A percentile compares a stretch with the other conserved stretches of the same genome.
Evolutionary conservation across 2,797 vertebrate genomes (phyloP).

Genomic region (Protonibea diacanthus): DNA sequence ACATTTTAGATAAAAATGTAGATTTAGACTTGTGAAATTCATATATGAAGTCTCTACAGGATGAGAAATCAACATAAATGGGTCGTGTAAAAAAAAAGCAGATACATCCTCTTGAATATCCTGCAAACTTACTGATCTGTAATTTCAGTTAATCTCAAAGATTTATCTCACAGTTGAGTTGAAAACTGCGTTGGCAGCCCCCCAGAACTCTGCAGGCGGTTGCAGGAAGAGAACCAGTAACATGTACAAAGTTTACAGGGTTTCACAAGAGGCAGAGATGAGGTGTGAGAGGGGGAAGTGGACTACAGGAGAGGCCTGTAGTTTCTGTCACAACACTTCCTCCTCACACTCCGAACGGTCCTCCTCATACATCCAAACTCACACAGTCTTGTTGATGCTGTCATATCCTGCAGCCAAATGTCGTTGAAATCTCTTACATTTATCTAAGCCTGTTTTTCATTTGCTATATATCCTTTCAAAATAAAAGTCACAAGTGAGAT

Average conservation of each 20-base stretch:
- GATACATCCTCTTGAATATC: not conserved
- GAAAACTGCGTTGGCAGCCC: not conserved
- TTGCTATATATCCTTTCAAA: constrained; percentile 8
- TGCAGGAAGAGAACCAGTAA: constrained; percentile 65
- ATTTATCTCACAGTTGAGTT: not conserved
- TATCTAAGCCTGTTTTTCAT: not conserved
- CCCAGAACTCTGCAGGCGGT: not conserved
- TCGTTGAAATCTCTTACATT: not conserved
- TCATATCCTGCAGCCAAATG: not conserved
- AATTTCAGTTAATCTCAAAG: not conserved
- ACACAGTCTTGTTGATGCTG: not conserved
- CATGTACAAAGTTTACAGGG: constrained; percentile 54
- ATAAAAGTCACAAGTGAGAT: not conserved
- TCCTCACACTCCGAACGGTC: constrained; percentile 44
- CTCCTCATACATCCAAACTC: constrained; percentile 21
- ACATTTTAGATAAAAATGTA: not conserved
- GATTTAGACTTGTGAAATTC: not conserved
- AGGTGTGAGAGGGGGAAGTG: constrained; percentile 78
- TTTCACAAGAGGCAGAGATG: constrained; percentile 76
- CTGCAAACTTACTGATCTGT: fast-evolving
- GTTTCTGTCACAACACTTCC: constrained; percentile 77
- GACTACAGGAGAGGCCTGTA: constrained; percentile 60
- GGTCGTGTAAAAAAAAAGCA: not conserved
- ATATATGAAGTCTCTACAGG: not conserved
- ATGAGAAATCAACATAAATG: not conserved